These are phyloP conservation scores for Squalus acanthias DNA, from an alignment of 2,797 vertebrate species.

Conservation along the genomic window DNA sequence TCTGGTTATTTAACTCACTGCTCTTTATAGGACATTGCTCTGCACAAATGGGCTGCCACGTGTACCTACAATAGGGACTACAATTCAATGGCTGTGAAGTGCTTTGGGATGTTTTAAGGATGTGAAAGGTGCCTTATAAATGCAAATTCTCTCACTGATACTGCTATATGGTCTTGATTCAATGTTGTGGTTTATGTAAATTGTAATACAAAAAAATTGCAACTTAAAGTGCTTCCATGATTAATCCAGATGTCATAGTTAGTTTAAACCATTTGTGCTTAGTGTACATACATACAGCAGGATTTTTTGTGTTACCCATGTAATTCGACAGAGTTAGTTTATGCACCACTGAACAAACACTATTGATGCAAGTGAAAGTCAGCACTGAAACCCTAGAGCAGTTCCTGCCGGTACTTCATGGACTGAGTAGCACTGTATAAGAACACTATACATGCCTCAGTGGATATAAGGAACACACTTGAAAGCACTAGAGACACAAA, in stretches of 20 bases:
- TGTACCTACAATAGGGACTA: neutral
- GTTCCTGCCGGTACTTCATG: neutral
- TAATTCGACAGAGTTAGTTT: neutral
- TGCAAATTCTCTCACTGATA: neutral
- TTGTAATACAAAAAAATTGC: neutral
- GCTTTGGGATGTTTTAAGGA: neutral
- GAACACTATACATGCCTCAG: neutral
- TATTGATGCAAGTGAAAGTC: neutral
- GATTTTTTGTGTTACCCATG: neutral
- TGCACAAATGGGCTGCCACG: neutral
- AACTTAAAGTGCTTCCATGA: neutral
- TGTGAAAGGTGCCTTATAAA: neutral
- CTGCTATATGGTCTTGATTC: neutral
- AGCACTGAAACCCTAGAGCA: neutral
- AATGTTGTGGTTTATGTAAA: neutral
- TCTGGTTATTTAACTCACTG: neutral
- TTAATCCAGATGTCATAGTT: neutral
- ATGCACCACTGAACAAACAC: neutral
- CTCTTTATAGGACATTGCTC: neutral
- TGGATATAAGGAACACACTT: neutral
- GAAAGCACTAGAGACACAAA: constrained; percentile 8
- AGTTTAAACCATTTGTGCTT: neutral
- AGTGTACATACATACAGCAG: neutral
- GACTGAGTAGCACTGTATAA: neutral
- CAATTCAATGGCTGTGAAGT: neutral